phyloP scores from a whole-genome alignment of 2,888 invertebrate species.

The Drosophila mettleri region DNA sequence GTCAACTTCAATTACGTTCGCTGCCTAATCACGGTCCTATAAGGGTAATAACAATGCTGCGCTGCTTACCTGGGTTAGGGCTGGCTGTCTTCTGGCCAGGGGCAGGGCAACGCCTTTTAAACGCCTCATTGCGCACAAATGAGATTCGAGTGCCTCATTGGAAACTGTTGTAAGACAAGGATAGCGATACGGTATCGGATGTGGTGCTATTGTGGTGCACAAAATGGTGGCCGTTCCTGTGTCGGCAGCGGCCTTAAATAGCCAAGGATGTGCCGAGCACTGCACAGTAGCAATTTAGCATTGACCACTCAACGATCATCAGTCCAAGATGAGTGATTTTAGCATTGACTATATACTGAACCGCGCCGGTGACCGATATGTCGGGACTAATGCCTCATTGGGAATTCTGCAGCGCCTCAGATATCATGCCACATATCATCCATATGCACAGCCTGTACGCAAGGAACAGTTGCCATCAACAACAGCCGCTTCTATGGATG shows the following conservation, averaged over 20 bases:
- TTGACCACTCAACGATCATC: constrained; percentile 51
- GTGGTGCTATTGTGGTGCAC: constrained; percentile 14
- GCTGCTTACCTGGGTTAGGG: constrained; percentile 46
- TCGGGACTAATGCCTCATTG: constrained; percentile 81
- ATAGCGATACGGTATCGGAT: constrained; percentile 20
- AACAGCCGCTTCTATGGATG: constrained; percentile 35
- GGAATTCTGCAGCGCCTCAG: constrained; percentile 68
- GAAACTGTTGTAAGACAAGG: constrained; percentile 25
- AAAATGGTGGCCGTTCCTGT: constrained; percentile 42
- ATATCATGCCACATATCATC: constrained; percentile 51
- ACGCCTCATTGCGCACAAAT: constrained; percentile 48
- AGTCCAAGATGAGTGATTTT: constrained; percentile 85
- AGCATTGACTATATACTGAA: constrained; percentile 88
- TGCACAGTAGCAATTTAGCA: constrained; percentile 59
- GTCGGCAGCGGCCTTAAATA: constrained; percentile 68
- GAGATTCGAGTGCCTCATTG: constrained; percentile 11
- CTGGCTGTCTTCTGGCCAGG: constrained; percentile 27
- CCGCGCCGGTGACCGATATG: constrained; percentile 85
- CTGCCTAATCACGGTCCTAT: constrained; percentile 70
- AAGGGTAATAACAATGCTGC: constrained; percentile 64
- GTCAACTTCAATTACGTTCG: constrained; percentile 65
- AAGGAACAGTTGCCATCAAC: constrained; percentile 25
- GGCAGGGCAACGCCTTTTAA: constrained; percentile 66
- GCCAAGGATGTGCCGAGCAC: constrained; percentile 49
- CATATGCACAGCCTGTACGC: constrained; percentile 46